Conservation (phyloP, 2,113 vertebrate species). For the Ursus arctos region DNA sequence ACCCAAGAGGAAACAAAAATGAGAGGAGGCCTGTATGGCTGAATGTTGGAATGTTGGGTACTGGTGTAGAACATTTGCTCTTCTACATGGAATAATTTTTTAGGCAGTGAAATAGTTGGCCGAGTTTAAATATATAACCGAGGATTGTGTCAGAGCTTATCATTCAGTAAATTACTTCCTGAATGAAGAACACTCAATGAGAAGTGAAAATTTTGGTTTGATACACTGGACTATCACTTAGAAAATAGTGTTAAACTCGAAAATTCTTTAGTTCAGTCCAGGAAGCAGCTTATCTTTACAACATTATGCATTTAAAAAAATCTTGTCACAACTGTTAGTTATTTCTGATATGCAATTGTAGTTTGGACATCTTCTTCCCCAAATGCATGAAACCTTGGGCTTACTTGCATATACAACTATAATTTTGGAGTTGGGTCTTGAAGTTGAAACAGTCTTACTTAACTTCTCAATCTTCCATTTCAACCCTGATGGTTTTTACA, state of each 20-base stretch:
- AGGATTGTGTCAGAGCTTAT: constrained; percentile 4
- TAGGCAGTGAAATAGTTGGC: not conserved
- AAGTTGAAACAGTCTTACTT: not conserved
- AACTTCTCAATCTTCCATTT: constrained; percentile 14
- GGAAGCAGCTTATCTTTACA: not conserved
- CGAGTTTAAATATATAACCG: not conserved
- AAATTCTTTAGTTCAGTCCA: constrained; percentile 26
- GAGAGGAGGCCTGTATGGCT: not conserved
- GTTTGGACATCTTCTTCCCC: not conserved
- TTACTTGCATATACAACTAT: not conserved
- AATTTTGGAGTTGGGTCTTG: not conserved
- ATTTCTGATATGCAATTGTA: constrained; percentile 24
- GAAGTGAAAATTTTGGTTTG: constrained; percentile 23
- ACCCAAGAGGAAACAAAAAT: not conserved
- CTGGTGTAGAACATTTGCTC: not conserved
- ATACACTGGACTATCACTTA: not conserved
- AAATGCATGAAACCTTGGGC: not conserved
- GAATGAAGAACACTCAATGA: not conserved
- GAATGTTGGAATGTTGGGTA: not conserved
- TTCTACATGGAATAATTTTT: not conserved
- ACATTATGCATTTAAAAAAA: not conserved
- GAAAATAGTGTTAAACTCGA: constrained; percentile 66
- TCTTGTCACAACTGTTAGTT: not conserved
- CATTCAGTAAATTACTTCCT: constrained; percentile 40
- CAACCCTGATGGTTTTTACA: not conserved